A percentile compares a stretch with the other conserved stretches of the same genome.
Conservation (phyloP, 2,888 invertebrate genomes). For the Ochropacha duplaris region DNA sequence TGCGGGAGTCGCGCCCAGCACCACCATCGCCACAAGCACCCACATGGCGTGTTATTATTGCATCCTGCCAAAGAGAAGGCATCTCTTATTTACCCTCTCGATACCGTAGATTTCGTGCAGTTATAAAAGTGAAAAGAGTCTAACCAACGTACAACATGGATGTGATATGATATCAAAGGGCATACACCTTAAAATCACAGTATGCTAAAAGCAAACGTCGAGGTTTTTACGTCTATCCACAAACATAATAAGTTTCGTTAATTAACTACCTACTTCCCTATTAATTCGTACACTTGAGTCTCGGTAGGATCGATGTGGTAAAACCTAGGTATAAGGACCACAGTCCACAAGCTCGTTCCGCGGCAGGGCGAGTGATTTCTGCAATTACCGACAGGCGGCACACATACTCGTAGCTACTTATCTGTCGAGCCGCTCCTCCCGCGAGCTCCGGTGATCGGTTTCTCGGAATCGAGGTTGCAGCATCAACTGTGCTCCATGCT, state of each 20-base stretch:
- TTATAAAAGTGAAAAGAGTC: no score
- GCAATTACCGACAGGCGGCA: constrained; percentile 78
- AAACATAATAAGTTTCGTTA: no score
- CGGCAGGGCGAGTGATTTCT: constrained; percentile 67
- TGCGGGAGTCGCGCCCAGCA: constrained; percentile 41
- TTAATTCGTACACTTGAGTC: background rate
- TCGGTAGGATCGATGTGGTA: background rate
- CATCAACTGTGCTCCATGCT: constrained; percentile 62
- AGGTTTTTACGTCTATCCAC: no score
- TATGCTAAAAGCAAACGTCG: no score
- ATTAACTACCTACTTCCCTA: background rate
- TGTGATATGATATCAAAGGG: no score
- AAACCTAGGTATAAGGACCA: constrained; percentile 40
- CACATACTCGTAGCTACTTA: no score
- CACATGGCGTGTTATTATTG: constrained; percentile 44
- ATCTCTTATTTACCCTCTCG: background rate
- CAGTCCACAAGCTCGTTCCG: constrained; percentile 42
- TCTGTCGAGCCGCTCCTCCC: constrained; percentile 73
- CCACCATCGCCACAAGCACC: constrained; percentile 46
- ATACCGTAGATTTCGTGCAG: no score
- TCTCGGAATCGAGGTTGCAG: constrained; percentile 77
- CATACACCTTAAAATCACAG: no score
- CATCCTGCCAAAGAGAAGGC: constrained; percentile 38
- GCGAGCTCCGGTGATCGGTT: constrained; percentile 69
- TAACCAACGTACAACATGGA: no score